Base-by-base conservation (phyloP, 2,797 vertebrate species). In the Masticophis lateralis region DNA sequence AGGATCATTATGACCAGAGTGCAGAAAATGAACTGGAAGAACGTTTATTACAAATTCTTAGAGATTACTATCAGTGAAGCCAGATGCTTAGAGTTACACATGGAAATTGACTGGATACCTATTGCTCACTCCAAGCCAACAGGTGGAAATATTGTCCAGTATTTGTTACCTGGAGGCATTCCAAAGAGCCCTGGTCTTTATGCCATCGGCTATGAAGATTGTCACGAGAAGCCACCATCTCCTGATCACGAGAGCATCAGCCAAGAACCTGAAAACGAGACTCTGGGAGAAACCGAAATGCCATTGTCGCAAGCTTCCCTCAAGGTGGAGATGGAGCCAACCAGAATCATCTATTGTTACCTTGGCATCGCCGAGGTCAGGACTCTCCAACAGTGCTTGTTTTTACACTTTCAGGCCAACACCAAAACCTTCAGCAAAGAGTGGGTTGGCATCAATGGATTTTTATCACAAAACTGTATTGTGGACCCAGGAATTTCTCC, bases 21-120 rank as follows among this genome's bases (percentile, higher is more conserved):
- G 55, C 99, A 99, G 97, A 99, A 99, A 97, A 99, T 99, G 99
- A 99, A 99, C 98, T 99, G 99, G 99, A 99, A 99, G 93, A 99
- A 99, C 0, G 99, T 99, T 47, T 99, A 99, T 97, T 99, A 99
- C 96, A 99, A 99, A 93, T 99, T 99, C 94, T 96, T 99, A 94
- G 99, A 99, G 98, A 99, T 99, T 94, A 99, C 99, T 12, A 99
- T 99, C 94, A 99, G 99, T 0, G 99, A 99, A 97, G 99, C 99
- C 0, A 97, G 99, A 12, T 99, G 99, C 97, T 97, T 99, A 86
- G 99, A 99, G 97, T 98, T 99, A 55, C 99, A 99, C 97, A 99
- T 99, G 99, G 99, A 99, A 95, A 98, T 99, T 95, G 98, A 99
- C 96, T 99, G 99, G 99, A 99, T 99, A 94, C 98, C 98, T 12